A percentile compares a stretch with the other conserved stretches of the same genome.
phyloP scores from a whole-genome alignment of 2,113 vertebrate species.

The Odontesthes bonariensis region DNA sequence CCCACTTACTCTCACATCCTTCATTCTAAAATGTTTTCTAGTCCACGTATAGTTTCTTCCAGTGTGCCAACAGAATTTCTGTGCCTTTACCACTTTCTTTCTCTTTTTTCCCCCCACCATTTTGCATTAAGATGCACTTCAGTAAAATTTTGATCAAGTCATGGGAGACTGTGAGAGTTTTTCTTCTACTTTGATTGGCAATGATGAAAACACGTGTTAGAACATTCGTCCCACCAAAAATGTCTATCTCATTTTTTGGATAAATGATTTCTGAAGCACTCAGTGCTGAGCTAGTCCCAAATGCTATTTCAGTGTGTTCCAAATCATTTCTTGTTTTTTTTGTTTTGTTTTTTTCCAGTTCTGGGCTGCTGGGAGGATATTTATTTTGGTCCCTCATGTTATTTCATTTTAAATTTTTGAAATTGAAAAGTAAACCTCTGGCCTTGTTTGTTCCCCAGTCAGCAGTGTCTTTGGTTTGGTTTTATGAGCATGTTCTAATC shows the following conservation, averaged over 20 bases:
- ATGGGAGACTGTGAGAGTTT: background rate
- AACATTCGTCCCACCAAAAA: constrained; percentile 23
- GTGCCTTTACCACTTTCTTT: no score
- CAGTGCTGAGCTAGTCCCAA: constrained; percentile 28
- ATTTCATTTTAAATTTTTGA: constrained; percentile 18
- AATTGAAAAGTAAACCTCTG: constrained; percentile 20
- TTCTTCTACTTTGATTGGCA: constrained; percentile 13
- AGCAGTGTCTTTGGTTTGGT: background rate
- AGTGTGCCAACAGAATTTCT: background rate
- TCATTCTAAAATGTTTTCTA: background rate
- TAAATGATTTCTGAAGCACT: constrained; percentile 17
- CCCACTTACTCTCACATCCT: background rate
- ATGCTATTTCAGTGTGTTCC: constrained; percentile 26
- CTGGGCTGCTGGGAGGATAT: constrained; percentile 28
- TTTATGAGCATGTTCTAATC: constrained; percentile 6
- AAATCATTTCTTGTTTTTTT: constrained; percentile 38
- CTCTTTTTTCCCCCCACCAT: background rate
- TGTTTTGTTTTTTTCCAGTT: constrained; percentile 36
- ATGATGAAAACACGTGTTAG: constrained; percentile 14
- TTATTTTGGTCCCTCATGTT: background rate
- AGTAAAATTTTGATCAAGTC: background rate
- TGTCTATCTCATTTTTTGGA: constrained; percentile 13
- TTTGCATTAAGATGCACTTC: background rate
- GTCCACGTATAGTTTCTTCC: background rate
- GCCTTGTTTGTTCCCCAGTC: constrained; percentile 9